These are phyloP conservation scores for Hippocampus comes DNA, from an alignment of 2,113 vertebrate genomes.

Conservation along the genomic window DNA sequence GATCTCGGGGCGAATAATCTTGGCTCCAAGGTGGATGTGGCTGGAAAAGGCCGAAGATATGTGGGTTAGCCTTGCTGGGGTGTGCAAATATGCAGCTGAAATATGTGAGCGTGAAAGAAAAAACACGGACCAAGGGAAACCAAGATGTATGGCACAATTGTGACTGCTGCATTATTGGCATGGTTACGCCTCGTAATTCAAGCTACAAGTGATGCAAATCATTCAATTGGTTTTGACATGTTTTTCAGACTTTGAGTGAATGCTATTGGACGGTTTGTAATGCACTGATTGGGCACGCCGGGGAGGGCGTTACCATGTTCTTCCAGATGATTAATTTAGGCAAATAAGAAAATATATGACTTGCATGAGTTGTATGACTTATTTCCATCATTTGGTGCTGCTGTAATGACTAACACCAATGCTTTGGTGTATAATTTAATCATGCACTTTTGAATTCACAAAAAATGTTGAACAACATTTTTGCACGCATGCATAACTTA, in stretches of 20 bases:
- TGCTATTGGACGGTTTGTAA: background rate
- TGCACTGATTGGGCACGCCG: background rate
- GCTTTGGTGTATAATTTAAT: too few species aligned
- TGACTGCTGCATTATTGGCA: slow-evolving; percentile 6
- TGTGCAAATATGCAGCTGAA: slow-evolving; percentile 26
- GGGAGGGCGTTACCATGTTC: background rate
- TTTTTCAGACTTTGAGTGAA: background rate
- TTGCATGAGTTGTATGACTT: too few species aligned
- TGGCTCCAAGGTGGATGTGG: slow-evolving; percentile 62
- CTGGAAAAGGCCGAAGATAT: slow-evolving; percentile 52
- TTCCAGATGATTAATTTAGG: background rate
- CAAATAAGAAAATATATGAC: background rate
- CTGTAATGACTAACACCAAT: too few species aligned
- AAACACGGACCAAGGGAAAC: slow-evolving; percentile 18
- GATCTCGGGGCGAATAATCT: slow-evolving; percentile 47
- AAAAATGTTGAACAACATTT: too few species aligned
- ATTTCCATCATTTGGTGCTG: too few species aligned
- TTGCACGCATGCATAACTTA: too few species aligned
- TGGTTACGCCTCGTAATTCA: background rate
- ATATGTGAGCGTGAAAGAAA: slow-evolving; percentile 26
- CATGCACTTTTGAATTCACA: too few species aligned
- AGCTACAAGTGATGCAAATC: background rate
- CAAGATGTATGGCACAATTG: slow-evolving; percentile 1
- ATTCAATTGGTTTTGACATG: background rate
- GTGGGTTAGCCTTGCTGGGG: slow-evolving; percentile 39